These are phyloP conservation scores for Cheumatopsyche charites DNA, from an alignment of 1,140 invertebrate species.

Conservation along the genomic window DNA sequence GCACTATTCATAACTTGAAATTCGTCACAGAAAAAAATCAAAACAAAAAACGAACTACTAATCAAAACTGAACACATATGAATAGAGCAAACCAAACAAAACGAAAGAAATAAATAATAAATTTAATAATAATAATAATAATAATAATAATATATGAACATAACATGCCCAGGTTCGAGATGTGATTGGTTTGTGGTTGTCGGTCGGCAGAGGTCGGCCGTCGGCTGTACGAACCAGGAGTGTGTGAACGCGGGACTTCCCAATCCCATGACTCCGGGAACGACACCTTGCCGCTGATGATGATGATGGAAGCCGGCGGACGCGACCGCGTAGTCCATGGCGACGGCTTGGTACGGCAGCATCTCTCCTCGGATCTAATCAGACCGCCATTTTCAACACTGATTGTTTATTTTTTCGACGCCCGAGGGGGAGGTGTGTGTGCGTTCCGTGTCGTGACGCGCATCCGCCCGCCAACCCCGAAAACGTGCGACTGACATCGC, in stretches of 20 bases:
- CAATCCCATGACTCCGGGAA: conserved; percentile 67
- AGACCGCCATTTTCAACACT: not conserved
- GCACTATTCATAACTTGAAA: not conserved
- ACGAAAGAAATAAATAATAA: conserved; percentile 33
- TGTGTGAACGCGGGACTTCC: conserved; percentile 77
- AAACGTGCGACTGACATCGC: conserved; percentile 44
- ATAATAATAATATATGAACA: conserved; percentile 66
- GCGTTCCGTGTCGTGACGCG: not conserved
- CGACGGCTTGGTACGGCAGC: conserved; percentile 86
- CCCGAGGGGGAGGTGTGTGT: not conserved
- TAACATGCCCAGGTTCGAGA: conserved; percentile 87
- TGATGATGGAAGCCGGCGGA: conserved; percentile 75
- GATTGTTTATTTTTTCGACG: not conserved
- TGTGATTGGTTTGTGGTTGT: conserved; percentile 79
- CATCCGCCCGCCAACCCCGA: conserved; percentile 31
- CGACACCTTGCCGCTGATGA: conserved; percentile 63
- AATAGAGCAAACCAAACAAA: not conserved
- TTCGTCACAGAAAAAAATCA: conserved; percentile 33
- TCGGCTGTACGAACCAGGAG: conserved; percentile 89
- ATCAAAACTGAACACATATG: not conserved
- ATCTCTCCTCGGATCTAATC: conserved; percentile 57
- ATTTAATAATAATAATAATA: conserved; percentile 40
- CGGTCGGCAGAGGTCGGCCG: conserved; percentile 81
- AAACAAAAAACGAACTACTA: conserved; percentile 23
- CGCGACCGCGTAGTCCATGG: conserved; percentile 84